phyloP scores from a whole-genome alignment of 2,113 vertebrate genomes.

The Hippocampus abdominalis region DNA sequence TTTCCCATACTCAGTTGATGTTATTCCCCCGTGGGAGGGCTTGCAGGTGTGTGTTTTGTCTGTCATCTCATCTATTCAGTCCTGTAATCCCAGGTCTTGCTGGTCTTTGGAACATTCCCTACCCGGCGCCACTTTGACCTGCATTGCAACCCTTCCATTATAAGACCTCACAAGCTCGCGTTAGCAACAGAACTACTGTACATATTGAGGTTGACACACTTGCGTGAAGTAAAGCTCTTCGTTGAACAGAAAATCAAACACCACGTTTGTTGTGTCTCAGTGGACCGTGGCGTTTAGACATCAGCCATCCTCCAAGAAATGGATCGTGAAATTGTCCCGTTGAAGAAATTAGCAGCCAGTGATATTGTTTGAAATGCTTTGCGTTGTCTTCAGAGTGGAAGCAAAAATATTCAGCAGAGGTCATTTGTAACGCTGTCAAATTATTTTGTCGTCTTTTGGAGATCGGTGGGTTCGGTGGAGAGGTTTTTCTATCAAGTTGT shows the following conservation, averaged over 20 bases:
- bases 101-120: constrained; percentile 23
- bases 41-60: constrained; percentile 48
- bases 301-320: not conserved
- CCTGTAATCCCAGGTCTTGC: constrained; percentile 40
- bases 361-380: too few relatives aligned
- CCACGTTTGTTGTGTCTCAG: not conserved
- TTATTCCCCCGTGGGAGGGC: constrained; percentile 21
- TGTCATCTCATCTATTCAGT: constrained; percentile 54
- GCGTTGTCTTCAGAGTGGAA: too few relatives aligned
- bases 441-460: too few relatives aligned
- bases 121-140: constrained; percentile 24
- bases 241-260: not conserved
- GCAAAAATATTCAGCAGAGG: too few relatives aligned
- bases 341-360: too few relatives aligned
- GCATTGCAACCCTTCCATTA: constrained; percentile 42
- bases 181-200: constrained; percentile 19
- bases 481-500: not conserved
- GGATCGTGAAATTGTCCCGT: too few relatives aligned
- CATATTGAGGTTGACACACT: not conserved
- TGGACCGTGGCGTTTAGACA: not conserved
- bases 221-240: not conserved
- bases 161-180: constrained; percentile 13
- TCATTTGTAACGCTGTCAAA: too few relatives aligned
- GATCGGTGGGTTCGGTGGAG: too few relatives aligned
- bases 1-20: constrained; percentile 1